Conservation (phyloP, 2,113 vertebrate species). For the Aspidoscelis tigris region DNA sequence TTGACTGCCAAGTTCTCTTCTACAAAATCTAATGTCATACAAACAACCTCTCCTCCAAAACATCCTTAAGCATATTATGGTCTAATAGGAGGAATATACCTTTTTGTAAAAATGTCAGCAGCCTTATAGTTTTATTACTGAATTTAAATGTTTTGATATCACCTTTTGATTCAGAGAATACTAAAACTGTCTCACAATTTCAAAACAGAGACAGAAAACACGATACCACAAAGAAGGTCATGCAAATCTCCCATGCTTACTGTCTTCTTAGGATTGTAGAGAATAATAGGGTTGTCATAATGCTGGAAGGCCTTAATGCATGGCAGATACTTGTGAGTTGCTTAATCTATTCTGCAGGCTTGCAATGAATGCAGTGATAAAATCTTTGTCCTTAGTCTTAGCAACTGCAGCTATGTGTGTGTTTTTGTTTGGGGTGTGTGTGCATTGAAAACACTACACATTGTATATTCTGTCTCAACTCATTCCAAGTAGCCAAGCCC, state of each 20-base stretch:
- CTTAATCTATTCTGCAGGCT: too few relatives aligned
- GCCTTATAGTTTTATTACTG: neutral
- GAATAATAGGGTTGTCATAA: neutral
- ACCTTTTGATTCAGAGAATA: neutral
- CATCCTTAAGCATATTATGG: conserved; percentile 1
- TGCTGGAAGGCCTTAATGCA: neutral
- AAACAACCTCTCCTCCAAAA: neutral
- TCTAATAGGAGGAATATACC: neutral
- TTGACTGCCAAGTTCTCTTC: conserved; percentile 7
- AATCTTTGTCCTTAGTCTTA: too few relatives aligned
- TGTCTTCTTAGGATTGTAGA: neutral
- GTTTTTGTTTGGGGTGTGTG: too few relatives aligned
- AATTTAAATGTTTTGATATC: neutral
- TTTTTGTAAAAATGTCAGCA: neutral
- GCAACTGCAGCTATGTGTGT: too few relatives aligned
- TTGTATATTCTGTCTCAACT: too few relatives aligned
- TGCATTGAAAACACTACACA: too few relatives aligned
- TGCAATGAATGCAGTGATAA: too few relatives aligned
- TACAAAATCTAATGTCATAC: too few relatives aligned
- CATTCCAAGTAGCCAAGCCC: too few relatives aligned
- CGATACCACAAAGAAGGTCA: neutral
- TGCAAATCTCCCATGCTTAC: neutral
- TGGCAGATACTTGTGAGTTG: too few relatives aligned
- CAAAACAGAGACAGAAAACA: neutral
- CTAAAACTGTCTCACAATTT: neutral